Evolutionary conservation across 1,140 invertebrate genomes (phyloP), one percentile per base, ranked within the genome.

Genomic region (Batillaria attramentaria): DNA sequence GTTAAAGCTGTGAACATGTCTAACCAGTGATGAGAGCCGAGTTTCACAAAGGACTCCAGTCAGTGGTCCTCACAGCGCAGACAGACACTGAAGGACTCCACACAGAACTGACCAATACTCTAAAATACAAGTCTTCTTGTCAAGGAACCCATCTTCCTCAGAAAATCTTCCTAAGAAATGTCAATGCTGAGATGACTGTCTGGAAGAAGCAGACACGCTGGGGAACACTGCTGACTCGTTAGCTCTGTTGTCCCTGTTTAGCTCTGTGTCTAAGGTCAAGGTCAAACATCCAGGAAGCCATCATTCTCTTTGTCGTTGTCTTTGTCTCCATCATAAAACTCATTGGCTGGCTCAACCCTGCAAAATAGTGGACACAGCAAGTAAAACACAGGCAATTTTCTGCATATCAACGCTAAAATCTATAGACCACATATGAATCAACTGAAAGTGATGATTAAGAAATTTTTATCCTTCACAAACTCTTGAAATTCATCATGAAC

Each of bases 321-420:
- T 83, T 92, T 92, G 24, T 99, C 97, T 33, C 96, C 96, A 84
- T 97, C 95, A 88, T 95, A 98, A 92, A 97, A 99, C 92, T 99
- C 97, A 91, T 97, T 98, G 79, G 94, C 94, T 4, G 95, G 93
- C 79, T 98, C 97, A 0, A 97, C 93, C 87, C 95, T 94, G 84
- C 43, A 77, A 69, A 66, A 77, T 10, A 76, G n/a, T 1, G n/a
- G 31, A 24, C 28, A 50, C 24, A 16, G 1, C 50, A 43, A 60
- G n/a, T n/a, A n/a, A n/a, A n/a, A n/a, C 65, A 16, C 24, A 33
- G 62, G 2, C 57, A 6, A 75, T 37, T 46, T 4, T 16, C n/a
- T 54, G 16, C 50, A 54, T 16, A 54, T 54, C n/a, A 13, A 54
- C 16, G n/a, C 50, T 54, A 13, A 54, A 16, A 54, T 54, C 50